phyloP scores from a whole-genome alignment of 2,113 vertebrate species.

The Neomonachus schauinslandi region DNA sequence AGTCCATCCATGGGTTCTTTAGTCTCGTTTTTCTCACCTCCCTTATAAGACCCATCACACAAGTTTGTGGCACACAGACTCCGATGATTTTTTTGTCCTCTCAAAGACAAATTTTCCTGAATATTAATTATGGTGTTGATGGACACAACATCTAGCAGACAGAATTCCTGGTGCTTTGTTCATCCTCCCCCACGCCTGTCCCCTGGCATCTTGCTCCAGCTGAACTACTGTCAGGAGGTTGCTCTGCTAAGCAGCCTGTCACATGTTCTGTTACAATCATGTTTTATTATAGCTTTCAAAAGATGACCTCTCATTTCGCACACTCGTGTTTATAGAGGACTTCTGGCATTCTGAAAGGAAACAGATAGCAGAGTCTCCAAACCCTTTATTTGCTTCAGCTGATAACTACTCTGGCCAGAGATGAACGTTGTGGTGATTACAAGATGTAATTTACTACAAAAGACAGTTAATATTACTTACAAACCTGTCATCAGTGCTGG shows the following conservation, averaged over 20 bases:
- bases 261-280: conserved; percentile 28
- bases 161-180: neutral
- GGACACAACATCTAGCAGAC: neutral
- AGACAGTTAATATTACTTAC: conserved; percentile 77
- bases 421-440: conserved; percentile 45
- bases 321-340: conserved; percentile 75
- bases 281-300: conserved; percentile 70
- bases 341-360: conserved; percentile 79
- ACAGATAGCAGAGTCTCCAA: conserved; percentile 65
- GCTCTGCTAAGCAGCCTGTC: conserved; percentile 31
- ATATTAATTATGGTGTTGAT: neutral
- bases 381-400: conserved; percentile 72
- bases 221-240: neutral
- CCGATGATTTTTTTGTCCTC: neutral
- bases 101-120: neutral
- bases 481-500: conserved; percentile 74
- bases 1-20: neutral
- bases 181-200: accelerated
- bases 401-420: conserved; percentile 73
- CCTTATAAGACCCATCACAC: neutral
- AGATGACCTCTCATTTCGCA: conserved; percentile 55
- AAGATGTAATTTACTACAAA: conserved; percentile 76
- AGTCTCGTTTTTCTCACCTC: neutral
- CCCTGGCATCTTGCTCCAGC: neutral
- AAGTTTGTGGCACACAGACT: neutral